Percentiles rank a stretch among this genome's conserved stretches.
Conservation (phyloP, 2,888 invertebrate species). For the Petrolisthes cinctipes region DNA sequence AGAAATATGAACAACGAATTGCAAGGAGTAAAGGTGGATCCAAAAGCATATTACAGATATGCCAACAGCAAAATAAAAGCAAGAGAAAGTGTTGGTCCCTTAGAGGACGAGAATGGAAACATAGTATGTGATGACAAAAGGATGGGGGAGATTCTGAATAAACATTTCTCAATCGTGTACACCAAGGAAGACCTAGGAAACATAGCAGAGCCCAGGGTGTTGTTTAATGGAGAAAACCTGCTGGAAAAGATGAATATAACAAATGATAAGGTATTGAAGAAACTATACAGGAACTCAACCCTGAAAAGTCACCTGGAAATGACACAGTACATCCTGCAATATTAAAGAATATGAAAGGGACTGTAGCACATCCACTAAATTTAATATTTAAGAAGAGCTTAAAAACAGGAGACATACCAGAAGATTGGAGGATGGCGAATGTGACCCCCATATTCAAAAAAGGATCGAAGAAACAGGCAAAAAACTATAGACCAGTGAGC, state of each 20-base stretch:
- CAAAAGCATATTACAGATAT: too few relatives aligned
- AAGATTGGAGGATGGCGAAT: constrained; percentile 27
- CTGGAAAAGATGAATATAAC: background rate
- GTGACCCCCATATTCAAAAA: constrained; percentile 23
- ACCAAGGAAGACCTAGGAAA: background rate
- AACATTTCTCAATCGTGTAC: background rate
- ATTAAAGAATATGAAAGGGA: background rate
- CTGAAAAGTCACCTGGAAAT: background rate
- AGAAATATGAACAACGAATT: too few relatives aligned
- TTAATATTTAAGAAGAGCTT: constrained; percentile 7
- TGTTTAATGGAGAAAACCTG: background rate
- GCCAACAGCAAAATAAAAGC: too few relatives aligned
- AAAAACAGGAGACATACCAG: constrained; percentile 22
- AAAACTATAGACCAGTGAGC: constrained; percentile 16
- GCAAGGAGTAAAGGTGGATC: background rate
- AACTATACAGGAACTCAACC: background rate
- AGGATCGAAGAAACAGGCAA: background rate
- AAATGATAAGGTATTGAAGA: background rate
- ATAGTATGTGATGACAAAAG: background rate
- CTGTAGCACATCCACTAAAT: constrained; percentile 18
- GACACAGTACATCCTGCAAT: constrained; percentile 11
- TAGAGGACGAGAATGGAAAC: constrained; percentile 9
- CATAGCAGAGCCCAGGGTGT: background rate
- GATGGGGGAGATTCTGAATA: constrained; percentile 5
- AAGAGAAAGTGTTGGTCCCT: background rate